phyloP scores from a whole-genome alignment of 2,888 invertebrate species.

The Drosophila nigricruria region DNA sequence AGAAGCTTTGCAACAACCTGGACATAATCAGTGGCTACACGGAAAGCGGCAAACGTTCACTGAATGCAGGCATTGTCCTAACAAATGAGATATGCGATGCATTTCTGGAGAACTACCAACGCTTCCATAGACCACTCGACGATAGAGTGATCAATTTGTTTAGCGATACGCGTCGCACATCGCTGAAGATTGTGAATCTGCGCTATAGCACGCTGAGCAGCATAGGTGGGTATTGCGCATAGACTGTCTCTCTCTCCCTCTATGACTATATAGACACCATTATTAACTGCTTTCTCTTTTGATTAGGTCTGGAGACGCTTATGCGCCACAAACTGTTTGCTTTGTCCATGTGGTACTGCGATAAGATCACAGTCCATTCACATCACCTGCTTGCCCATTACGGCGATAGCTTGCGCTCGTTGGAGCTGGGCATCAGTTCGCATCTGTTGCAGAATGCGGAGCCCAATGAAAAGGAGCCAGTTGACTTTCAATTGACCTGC shows the following conservation, averaged over 20 bases:
- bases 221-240: constrained; percentile 85
- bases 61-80: constrained; percentile 88
- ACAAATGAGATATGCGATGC: constrained; percentile 91
- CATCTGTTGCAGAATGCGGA: constrained; percentile 87
- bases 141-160: constrained; percentile 91
- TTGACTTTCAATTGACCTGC: constrained; percentile 87
- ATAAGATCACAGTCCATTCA: constrained; percentile 88
- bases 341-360: constrained; percentile 91
- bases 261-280: neutral
- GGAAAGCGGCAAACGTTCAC: constrained; percentile 77
- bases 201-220: constrained; percentile 91
- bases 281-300: neutral
- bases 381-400: constrained; percentile 89
- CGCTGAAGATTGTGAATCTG: constrained; percentile 89
- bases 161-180: constrained; percentile 88
- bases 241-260: too few relatives aligned
- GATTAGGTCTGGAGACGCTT: constrained; percentile 87
- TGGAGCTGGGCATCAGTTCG: constrained; percentile 90
- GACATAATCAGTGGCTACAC: constrained; percentile 80
- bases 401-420: constrained; percentile 89
- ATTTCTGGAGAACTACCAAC: constrained; percentile 84
- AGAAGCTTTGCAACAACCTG: constrained; percentile 84
- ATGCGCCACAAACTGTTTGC: constrained; percentile 91
- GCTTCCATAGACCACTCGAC: constrained; percentile 86
- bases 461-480: constrained; percentile 86